Evolutionary conservation across 2,113 vertebrate species (phyloP).

Genomic region (Sarotherodon lohbergeri): DNA sequence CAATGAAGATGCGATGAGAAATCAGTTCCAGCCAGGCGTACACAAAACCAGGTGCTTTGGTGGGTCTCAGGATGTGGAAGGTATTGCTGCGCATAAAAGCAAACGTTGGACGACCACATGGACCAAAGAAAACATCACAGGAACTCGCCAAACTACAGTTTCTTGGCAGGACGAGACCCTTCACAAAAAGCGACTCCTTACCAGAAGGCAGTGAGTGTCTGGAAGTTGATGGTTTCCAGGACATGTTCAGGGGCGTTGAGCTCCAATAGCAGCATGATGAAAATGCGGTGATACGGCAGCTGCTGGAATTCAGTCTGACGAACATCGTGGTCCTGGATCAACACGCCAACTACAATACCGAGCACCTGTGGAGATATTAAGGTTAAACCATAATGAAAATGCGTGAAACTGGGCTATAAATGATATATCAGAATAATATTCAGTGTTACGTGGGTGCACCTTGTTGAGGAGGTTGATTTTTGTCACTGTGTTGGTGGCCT

Average conservation of each 20-base stretch:
- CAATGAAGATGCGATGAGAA: slow-evolving; percentile 99
- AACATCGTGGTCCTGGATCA: slow-evolving; percentile 97
- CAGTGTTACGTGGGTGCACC: slow-evolving; percentile 16
- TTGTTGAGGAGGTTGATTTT: slow-evolving; percentile 99
- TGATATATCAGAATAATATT: background rate
- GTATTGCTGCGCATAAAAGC: slow-evolving; percentile 83
- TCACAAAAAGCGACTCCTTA: slow-evolving; percentile 40
- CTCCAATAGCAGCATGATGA: slow-evolving; percentile 97
- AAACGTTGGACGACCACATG: background rate
- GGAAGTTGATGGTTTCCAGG: slow-evolving; percentile 98
- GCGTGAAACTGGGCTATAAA: background rate
- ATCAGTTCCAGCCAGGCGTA: slow-evolving; percentile 99
- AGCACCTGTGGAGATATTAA: slow-evolving; percentile 78
- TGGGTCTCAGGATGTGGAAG: slow-evolving; percentile 98
- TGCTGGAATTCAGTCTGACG: slow-evolving; percentile 98
- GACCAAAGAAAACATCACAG: background rate
- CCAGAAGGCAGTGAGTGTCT: slow-evolving; percentile 99
- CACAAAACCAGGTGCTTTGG: slow-evolving; percentile 98
- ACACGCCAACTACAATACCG: slow-evolving; percentile 95
- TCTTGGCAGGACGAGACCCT: too few species aligned
- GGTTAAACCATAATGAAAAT: rapidly evolving
- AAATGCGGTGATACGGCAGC: slow-evolving; percentile 95
- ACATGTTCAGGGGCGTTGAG: slow-evolving; percentile 98
- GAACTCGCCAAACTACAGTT: too few species aligned
- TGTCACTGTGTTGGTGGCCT: slow-evolving; percentile 97